phyloP scores from a whole-genome alignment of 2,888 invertebrate species.

The Trichogramma evanescens region DNA sequence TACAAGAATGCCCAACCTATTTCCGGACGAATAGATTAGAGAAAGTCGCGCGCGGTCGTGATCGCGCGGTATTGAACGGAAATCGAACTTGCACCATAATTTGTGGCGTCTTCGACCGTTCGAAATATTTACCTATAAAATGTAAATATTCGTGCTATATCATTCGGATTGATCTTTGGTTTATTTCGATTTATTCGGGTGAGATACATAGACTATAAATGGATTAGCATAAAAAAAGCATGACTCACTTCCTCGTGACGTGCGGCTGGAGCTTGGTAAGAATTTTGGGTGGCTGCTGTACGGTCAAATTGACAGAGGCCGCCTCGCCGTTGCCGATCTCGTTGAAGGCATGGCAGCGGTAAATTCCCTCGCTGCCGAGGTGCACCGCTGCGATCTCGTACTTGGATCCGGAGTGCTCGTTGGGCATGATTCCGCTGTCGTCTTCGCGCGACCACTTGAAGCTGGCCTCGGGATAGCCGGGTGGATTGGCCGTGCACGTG shows the following conservation, averaged over 20 bases:
- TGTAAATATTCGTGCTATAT: too few species aligned
- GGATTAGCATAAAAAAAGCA: neutral
- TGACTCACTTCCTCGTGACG: constrained; percentile 58
- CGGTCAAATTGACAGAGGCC: constrained; percentile 76
- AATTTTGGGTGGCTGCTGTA: constrained; percentile 82
- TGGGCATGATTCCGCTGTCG: constrained; percentile 62
- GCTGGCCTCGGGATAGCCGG: constrained; percentile 88
- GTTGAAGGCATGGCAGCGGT: constrained; percentile 85
- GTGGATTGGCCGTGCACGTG: constrained; percentile 79
- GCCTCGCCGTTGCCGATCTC: constrained; percentile 81
- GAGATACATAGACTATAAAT: neutral
- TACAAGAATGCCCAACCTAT: too few species aligned
- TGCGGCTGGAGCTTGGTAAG: constrained; percentile 75
- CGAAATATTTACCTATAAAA: too few species aligned
- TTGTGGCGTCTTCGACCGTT: too few species aligned
- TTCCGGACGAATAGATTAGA: too few species aligned
- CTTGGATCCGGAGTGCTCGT: constrained; percentile 72
- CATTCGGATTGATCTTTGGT: neutral
- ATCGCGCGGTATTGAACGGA: too few species aligned
- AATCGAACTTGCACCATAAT: too few species aligned
- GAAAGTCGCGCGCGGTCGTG: too few species aligned
- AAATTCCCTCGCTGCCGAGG: constrained; percentile 78
- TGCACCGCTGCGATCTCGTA: constrained; percentile 82
- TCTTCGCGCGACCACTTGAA: constrained; percentile 84
- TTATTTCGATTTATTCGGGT: neutral